Percentiles rank a stretch among this genome's conserved stretches.
Conservation (phyloP, 2,113 vertebrate species). For the Rallus limicola region DNA sequence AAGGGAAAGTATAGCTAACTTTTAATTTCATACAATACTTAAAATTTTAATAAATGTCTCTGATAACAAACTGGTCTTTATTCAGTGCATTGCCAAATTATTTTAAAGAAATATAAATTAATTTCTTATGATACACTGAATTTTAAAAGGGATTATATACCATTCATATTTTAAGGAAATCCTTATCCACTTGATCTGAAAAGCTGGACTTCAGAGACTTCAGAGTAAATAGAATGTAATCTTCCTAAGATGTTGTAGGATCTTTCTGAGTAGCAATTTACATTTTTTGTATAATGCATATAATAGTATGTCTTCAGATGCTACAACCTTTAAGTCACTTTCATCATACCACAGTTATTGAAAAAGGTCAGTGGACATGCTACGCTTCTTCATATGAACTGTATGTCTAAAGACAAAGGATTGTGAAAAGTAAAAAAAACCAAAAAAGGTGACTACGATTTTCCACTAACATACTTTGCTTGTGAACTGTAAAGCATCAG, state of each 20-base stretch:
- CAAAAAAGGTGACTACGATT: background rate
- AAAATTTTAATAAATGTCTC: background rate
- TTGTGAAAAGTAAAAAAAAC: background rate
- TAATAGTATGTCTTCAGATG: background rate
- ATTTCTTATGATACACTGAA: constrained; percentile 17
- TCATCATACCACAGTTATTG: background rate
- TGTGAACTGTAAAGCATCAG: background rate
- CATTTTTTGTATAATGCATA: background rate
- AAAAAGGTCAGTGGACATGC: background rate
- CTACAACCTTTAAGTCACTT: constrained; percentile 17
- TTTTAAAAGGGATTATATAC: background rate
- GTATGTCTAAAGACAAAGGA: background rate
- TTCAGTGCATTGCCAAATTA: constrained; percentile 19
- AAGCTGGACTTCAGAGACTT: background rate
- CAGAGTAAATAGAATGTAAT: background rate
- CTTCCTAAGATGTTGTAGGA: background rate
- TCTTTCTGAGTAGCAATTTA: background rate
- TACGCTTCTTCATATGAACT: background rate
- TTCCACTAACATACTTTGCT: background rate
- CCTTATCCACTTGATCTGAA: background rate
- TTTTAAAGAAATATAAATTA: constrained; percentile 26
- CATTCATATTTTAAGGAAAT: background rate
- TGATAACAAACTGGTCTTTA: background rate
- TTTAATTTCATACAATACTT: background rate
- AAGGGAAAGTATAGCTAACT: constrained; percentile 3